Base-by-base conservation (phyloP, 1,140 invertebrate genomes). In the Geopemphigus sp. region DNA sequence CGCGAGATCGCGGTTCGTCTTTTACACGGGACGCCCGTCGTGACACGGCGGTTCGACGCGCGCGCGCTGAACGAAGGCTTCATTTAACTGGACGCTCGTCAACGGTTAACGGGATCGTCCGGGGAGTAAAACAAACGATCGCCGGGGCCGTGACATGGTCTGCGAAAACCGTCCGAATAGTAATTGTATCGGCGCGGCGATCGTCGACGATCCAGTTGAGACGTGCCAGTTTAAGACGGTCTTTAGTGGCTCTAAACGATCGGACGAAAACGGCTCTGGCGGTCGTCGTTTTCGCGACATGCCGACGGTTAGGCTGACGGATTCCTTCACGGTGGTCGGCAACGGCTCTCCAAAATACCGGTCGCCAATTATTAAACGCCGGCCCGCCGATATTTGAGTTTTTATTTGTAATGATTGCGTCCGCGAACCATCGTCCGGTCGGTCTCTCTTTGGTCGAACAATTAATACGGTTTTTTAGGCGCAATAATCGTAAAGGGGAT, bases 291-390 rank as follows among this genome's bases (percentile, higher is more conserved):
- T 50, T 68, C 22, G n/a, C 15, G 66, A 68, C 66, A 50, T 68
- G 66, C 66, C 45, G 39, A 24, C 45, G 11, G 50, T 14, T 26
- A 26, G 45, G 47, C 50, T 66, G 50, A 50, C 22, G 66, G 66
- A 68, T 68, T 68, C 66, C 50, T 50, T 68, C 66, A 68, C 26
- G 66, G 66, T 68, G 66, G 66, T 68, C 66, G 66, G 22, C 39
- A 50, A 47, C 64, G 24, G 64, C 45, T 26, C 64, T 50, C n/a
- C 19, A 50, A 39, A 39, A 10, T 24, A 68, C 22, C 45, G n/a
- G n/a, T n/a, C n/a, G 45, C 66, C 47, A 68, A 68, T 68, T n/a
- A n/a, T n/a, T 68, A 68, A 68, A 68, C 66, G 45, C n/a, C 66
- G 24, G 32, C 17, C 22, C 14, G 39, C 22, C 22, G 22, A 47